These are phyloP conservation scores for Sarcophilus harrisii DNA, from an alignment of 2,797 vertebrate genomes.

Conservation along the genomic window DNA sequence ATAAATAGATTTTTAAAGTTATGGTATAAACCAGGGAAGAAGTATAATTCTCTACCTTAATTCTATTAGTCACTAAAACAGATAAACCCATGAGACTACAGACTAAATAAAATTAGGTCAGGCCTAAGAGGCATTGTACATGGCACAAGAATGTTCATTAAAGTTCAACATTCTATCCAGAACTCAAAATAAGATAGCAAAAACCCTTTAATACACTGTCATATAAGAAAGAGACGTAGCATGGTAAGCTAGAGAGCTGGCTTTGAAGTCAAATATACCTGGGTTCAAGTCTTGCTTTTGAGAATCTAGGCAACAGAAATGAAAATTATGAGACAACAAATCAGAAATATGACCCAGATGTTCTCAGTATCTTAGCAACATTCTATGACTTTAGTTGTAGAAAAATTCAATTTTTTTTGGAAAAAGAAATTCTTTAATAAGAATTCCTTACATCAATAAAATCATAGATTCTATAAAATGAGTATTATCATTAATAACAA, in stretches of 20 bases:
- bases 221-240: not conserved
- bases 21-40: slow-evolving; percentile 62
- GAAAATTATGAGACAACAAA: not conserved
- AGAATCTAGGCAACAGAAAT: not conserved
- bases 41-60: slow-evolving; percentile 58
- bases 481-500: not conserved
- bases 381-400: not conserved
- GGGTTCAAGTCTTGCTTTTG: not conserved
- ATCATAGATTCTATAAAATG: not conserved
- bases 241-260: not conserved
- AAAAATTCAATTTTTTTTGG: not conserved
- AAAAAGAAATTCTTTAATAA: not conserved
- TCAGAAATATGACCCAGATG: not conserved
- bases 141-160: slow-evolving; percentile 6
- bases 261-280: not conserved
- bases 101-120: slow-evolving; percentile 55
- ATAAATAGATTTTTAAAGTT: slow-evolving; percentile 68
- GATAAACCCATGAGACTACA: slow-evolving; percentile 48
- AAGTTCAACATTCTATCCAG: slow-evolving; percentile 68
- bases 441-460: not conserved
- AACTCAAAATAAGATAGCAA: slow-evolving; percentile 34
- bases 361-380: not conserved
- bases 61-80: slow-evolving; percentile 57
- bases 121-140: slow-evolving; percentile 21
- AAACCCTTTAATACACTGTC: not conserved